phyloP scores from a whole-genome alignment of 2,797 vertebrate genomes.

The Girardinus metallicus region DNA sequence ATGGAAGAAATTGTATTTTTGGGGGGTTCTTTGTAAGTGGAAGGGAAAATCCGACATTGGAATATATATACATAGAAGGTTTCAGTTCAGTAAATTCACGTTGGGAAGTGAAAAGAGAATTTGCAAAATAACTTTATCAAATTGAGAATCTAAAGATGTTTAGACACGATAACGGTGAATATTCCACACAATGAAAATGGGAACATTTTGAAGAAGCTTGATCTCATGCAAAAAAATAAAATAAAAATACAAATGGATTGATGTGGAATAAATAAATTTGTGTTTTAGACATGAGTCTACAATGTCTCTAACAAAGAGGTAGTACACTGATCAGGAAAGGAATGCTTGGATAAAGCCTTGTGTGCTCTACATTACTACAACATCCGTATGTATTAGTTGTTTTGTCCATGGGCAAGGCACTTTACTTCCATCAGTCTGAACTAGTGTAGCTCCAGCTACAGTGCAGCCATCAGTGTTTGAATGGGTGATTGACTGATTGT shows the following conservation, averaged over 20 bases:
- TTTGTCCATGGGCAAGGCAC: too few relatives aligned
- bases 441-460: neutral
- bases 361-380: too few relatives aligned
- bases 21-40: too few relatives aligned
- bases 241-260: neutral
- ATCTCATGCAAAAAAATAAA: too few relatives aligned
- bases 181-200: neutral
- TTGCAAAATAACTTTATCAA: neutral
- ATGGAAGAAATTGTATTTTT: neutral
- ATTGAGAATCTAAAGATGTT: neutral
- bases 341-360: too few relatives aligned
- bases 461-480: neutral
- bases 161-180: neutral
- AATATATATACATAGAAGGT: neutral
- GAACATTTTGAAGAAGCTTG: neutral
- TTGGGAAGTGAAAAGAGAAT: neutral
- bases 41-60: neutral
- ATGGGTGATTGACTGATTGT: neutral
- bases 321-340: too few relatives aligned
- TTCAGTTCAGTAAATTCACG: neutral
- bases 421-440: neutral
- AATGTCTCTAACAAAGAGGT: too few relatives aligned
- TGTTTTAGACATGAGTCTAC: neutral
- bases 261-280: neutral
- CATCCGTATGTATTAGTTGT: neutral